A percentile compares a stretch with the other conserved stretches of the same genome.
These are phyloP conservation scores for Brotula barbata DNA, from an alignment of 2,797 vertebrate species.

Conservation along the genomic window DNA sequence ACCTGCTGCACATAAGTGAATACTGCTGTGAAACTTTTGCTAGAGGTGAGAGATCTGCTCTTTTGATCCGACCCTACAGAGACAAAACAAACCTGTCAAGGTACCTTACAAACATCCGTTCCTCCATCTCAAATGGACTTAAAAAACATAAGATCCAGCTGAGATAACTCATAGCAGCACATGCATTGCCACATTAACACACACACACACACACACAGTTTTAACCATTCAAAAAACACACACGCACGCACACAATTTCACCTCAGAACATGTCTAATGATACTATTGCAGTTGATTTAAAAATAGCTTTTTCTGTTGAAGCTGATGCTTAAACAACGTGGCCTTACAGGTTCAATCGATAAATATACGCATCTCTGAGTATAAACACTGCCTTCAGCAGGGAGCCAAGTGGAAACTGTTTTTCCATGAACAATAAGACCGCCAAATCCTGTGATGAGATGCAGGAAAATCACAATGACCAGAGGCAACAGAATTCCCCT, in stretches of 20 bases:
- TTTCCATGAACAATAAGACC: slow-evolving; percentile 5
- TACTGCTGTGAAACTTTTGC: slow-evolving; percentile 51
- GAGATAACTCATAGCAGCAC: slow-evolving; percentile 50
- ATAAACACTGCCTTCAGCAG: slow-evolving; percentile 26
- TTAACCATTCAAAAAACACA: slow-evolving; percentile 41
- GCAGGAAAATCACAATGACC: slow-evolving; percentile 23
- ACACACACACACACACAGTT: slow-evolving; percentile 16
- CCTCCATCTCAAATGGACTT: slow-evolving; percentile 7
- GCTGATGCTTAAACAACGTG: slow-evolving; percentile 39
- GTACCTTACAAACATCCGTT: slow-evolving; percentile 18
- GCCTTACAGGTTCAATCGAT: slow-evolving; percentile 43
- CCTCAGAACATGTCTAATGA: slow-evolving; percentile 21
- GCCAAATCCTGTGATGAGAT: slow-evolving; percentile 11
- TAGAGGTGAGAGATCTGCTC: slow-evolving; percentile 32
- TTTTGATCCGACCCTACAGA: slow-evolving; percentile 36
- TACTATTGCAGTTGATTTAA: slow-evolving; percentile 43
- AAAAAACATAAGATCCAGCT: slow-evolving; percentile 24
- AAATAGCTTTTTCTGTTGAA: slow-evolving; percentile 11
- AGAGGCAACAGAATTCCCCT: slow-evolving; percentile 28
- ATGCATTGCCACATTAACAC: slow-evolving; percentile 47
- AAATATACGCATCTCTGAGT: slow-evolving; percentile 40
- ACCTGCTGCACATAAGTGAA: slow-evolving; percentile 41
- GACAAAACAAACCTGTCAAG: slow-evolving; percentile 20
- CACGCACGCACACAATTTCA: slow-evolving; percentile 44
- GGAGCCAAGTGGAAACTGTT: not conserved